A percentile compares a stretch with the other conserved stretches of the same genome.
phyloP scores from a whole-genome alignment of 2,888 invertebrate genomes.

The Auanema freiburgensis region DNA sequence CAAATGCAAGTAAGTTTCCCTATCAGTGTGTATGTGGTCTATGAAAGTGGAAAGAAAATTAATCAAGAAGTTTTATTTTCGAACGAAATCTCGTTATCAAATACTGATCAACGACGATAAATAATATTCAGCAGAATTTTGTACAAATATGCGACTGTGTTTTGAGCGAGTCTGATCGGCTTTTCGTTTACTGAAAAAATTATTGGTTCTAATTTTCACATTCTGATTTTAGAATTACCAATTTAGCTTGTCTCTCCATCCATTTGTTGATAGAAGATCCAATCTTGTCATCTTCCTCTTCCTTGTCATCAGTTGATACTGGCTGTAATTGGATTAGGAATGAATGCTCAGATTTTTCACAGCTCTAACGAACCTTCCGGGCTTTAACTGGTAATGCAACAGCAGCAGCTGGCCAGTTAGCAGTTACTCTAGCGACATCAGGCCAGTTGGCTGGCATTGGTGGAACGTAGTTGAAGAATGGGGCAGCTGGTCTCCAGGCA shows the following conservation, averaged over 20 bases:
- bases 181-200: not conserved
- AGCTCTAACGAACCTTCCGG: constrained; percentile 3
- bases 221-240: constrained; percentile 22
- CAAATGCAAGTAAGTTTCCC: no score
- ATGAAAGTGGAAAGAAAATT: no score
- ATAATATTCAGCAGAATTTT: no score
- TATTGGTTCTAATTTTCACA: not conserved
- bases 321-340: constrained; percentile 13
- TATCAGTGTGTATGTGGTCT: no score
- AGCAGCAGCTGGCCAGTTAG: constrained; percentile 57
- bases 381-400: constrained; percentile 50
- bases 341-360: not conserved
- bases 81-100: no score
- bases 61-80: no score
- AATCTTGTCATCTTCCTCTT: constrained; percentile 46
- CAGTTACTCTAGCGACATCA: constrained; percentile 46
- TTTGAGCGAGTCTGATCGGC: not conserved
- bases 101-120: no score
- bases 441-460: constrained; percentile 64
- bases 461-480: constrained; percentile 64
- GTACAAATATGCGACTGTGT: no score
- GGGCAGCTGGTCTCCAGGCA: constrained; percentile 62
- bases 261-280: constrained; percentile 50
- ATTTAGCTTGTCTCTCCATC: constrained; percentile 48
- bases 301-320: constrained; percentile 23